Base-by-base conservation (phyloP, 1,140 invertebrate genomes). In the Neotoxoptera formosana region DNA sequence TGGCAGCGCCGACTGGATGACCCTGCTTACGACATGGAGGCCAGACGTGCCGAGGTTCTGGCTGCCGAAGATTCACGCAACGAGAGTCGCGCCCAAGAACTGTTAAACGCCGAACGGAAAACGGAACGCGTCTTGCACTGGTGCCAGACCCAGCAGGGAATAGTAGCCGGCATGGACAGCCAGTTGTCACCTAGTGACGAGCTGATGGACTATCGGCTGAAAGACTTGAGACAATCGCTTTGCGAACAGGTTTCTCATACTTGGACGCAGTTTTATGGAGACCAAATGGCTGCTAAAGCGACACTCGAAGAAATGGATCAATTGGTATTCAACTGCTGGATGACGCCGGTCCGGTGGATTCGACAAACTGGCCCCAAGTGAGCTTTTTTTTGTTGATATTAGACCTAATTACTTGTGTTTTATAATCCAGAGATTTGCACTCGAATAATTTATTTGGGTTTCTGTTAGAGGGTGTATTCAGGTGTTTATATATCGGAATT, bases 321-420 rank as follows among this genome's bases (percentile, higher is more conserved):
- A 21, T 9, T 67, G 36, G 8, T n/a, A 2, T 45, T 67, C 14
- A 0, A 45, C 7, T 67, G 89, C 34, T 90, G 89, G 89, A 47
- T 90, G 14, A 45, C 56, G 41, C 89, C 89, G 2, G 41, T 45
- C 7, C 53, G 53, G 0, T 90, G 89, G 56, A 21, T 90, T 45
- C 53, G 14, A 6, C 89, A 90, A 45, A 41, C 23, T 11, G 89
- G 89, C 30, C 89, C 89, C 7, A 90, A 90, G 89, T 90, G 41
- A 90, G 89, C 47, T 86, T 20, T 86, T 23, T 7, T 76, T 76
- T 21, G 25, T 76, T 45, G 21, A 41, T 45, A 9, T 23, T 84
- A 84, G 25, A 84, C 25, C 60, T n/a, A 17, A 76, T 20, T n/a
- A 76, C 14, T 76, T 67, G 25, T 67, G n/a, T 76, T 3, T n/a